phyloP scores from a whole-genome alignment of 2,113 vertebrate species.

The Camelus bactrianus region DNA sequence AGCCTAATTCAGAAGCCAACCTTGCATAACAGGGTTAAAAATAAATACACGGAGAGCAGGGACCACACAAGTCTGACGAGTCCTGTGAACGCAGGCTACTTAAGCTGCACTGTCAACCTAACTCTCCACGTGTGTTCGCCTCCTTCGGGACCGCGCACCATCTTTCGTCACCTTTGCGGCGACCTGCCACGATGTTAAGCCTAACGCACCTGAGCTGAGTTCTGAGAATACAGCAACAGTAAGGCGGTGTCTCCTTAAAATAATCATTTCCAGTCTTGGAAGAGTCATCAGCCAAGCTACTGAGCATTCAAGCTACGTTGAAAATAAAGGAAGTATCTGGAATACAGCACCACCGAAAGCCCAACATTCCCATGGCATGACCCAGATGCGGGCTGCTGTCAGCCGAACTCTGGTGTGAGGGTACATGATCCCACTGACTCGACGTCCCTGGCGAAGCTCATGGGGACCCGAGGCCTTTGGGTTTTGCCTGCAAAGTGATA shows the following conservation, averaged over 20 bases:
- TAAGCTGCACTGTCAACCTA: neutral
- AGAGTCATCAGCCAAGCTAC: neutral
- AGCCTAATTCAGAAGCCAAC: neutral
- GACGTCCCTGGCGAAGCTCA: neutral
- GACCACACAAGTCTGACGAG: neutral
- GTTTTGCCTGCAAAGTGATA: conserved; percentile 78
- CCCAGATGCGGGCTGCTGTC: neutral
- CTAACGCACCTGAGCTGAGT: neutral
- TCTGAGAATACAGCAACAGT: neutral
- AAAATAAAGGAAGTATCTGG: neutral
- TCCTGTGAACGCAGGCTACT: neutral
- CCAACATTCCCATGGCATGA: neutral
- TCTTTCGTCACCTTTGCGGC: neutral
- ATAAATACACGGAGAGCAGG: neutral
- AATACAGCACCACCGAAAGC: neutral
- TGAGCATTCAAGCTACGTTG: neutral
- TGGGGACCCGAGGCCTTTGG: neutral
- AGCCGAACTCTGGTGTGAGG: neutral
- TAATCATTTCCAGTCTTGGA: neutral
- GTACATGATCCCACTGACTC: neutral
- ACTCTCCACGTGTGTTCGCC: rapidly evolving
- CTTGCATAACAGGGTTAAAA: neutral
- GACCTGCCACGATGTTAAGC: neutral
- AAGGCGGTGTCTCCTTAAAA: neutral
- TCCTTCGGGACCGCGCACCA: neutral